A percentile compares a stretch with the other conserved stretches of the same genome.
Evolutionary conservation across 2,888 invertebrate genomes (phyloP).

Genomic region (Stegophylla sp.): DNA sequence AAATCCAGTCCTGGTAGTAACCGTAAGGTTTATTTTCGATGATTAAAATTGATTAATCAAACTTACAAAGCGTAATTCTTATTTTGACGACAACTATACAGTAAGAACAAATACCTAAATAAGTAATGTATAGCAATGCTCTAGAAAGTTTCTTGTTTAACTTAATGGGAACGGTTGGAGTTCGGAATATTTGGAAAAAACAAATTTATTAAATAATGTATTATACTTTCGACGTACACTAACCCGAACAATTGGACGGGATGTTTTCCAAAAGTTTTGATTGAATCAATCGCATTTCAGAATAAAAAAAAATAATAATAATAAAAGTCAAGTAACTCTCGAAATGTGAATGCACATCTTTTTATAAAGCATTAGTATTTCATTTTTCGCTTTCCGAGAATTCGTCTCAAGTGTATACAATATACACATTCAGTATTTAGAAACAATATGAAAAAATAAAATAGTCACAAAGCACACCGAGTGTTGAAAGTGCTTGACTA

Average conservation of each 20-base stretch:
- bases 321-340: constrained; percentile 24
- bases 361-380: constrained; percentile 15
- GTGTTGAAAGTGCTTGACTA: constrained; percentile 3
- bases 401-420: not conserved
- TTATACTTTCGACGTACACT: not conserved
- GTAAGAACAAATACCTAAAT: no score
- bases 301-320: constrained; percentile 9
- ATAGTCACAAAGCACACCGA: not conserved
- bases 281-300: constrained; percentile 11
- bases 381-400: constrained; percentile 10
- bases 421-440: constrained; percentile 19
- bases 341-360: not conserved
- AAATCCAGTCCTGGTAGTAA: no score
- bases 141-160: constrained; percentile 3
- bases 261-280: constrained; percentile 18
- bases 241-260: constrained; percentile 2
- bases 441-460: constrained; percentile 4
- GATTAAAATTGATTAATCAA: no score
- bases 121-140: no score
- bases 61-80: no score
- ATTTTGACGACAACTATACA: no score
- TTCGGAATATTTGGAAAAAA: not conserved
- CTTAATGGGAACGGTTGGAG: not conserved
- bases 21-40: no score
- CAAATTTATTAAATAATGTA: not conserved